A percentile compares a stretch with the other conserved stretches of the same genome.
These are phyloP conservation scores for Sebastolobus alascanus DNA, from an alignment of 2,797 vertebrate species.

Conservation along the genomic window DNA sequence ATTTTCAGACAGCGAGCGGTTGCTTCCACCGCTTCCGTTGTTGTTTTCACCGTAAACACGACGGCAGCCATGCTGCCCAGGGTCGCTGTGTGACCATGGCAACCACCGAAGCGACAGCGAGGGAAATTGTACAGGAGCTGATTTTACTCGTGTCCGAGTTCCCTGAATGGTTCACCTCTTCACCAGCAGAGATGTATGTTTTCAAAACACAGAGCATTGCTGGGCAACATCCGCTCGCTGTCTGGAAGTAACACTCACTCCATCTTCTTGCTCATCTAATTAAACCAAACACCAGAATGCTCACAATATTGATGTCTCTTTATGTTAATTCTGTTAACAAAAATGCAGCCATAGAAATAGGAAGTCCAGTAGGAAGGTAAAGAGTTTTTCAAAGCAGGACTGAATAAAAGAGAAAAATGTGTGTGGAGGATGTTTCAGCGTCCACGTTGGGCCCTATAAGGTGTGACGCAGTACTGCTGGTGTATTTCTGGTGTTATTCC, in stretches of 20 bases:
- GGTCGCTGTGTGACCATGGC: background rate
- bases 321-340: background rate
- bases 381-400: background rate
- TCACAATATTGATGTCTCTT: background rate
- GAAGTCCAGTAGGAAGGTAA: background rate
- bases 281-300: background rate
- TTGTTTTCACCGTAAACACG: conserved; percentile 1
- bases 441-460: background rate
- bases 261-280: background rate
- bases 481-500: conserved; percentile 33
- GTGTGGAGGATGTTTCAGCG: background rate
- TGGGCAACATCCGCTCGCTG: background rate
- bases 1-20: background rate
- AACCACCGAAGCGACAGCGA: background rate
- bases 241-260: background rate
- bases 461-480: background rate
- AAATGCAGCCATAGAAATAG: background rate
- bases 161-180: background rate
- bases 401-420: background rate
- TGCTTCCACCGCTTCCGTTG: background rate
- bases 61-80: background rate
- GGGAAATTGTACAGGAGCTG: background rate
- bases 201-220: background rate
- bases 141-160: background rate
- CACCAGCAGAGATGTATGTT: background rate